These are phyloP conservation scores for Coracias cyanogaster DNA, from an alignment of 2,797 vertebrate genomes.

Conservation along the genomic window DNA sequence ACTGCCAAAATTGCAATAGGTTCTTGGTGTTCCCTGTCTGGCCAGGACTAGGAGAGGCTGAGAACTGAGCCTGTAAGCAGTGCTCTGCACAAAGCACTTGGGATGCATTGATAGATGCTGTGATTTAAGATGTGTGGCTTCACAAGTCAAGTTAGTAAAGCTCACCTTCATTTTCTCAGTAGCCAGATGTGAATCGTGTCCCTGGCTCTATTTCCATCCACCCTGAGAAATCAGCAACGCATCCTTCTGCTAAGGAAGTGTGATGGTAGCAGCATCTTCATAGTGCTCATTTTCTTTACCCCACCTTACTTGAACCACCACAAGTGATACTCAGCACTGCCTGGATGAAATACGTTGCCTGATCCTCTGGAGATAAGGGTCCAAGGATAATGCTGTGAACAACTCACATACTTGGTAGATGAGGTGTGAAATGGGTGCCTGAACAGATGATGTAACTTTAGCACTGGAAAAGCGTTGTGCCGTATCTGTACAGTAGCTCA, in stretches of 20 bases:
- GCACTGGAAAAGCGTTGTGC: rapidly evolving
- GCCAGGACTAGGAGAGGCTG: background rate
- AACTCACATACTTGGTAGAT: rapidly evolving
- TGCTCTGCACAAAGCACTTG: background rate
- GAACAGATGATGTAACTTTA: background rate
- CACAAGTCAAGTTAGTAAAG: background rate
- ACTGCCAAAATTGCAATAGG: background rate
- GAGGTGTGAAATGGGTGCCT: background rate
- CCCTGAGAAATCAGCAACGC: background rate
- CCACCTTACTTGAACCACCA: background rate
- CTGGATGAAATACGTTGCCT: background rate
- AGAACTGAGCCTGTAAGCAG: background rate
- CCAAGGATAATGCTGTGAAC: background rate
- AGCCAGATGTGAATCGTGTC: background rate
- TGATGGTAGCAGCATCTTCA: background rate
- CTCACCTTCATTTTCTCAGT: background rate
- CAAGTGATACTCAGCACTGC: background rate
- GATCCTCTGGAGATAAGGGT: background rate
- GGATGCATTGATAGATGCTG: background rate
- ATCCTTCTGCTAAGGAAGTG: background rate
- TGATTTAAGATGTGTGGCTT: background rate
- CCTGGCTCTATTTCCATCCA: background rate
- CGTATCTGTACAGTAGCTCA: rapidly evolving
- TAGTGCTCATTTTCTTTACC: rapidly evolving
- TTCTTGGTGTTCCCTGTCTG: background rate